Evolutionary conservation across 1,140 invertebrate species (phyloP), one percentile per base, ranked within the genome.

Genomic region (Papilio xuthus): DNA sequence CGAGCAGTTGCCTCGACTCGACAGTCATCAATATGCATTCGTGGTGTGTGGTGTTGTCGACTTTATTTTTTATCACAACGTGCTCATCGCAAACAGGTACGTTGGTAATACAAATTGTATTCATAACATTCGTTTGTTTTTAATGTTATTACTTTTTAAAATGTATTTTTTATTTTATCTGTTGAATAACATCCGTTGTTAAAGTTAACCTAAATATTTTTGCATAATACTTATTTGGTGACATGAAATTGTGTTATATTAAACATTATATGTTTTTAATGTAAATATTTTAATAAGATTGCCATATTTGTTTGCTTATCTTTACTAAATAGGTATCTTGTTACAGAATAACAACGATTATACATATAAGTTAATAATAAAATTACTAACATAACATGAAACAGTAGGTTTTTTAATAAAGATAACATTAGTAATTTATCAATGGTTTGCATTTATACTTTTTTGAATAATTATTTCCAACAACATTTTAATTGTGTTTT

Each of bases 11-110:
- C 18, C 12, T 32, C 28, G 13, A 13, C 13, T 26, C 23, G 56
- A 37, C 67, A 75, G 60, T 75, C 71, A 60, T 20, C 41, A 56
- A 28, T 20, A 79, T 69, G 74, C 32, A 28, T 50, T 42, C 56
- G 78, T 23, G 53, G 47, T 23, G 47, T 60, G n/a, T 44, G 41
- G 10, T 73, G 69, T 72, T 79, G 3, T 10, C 26, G 12, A 23
- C 42, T 44, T 44, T 73, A 44, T 72, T n/a, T 78, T 72, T 28
- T 37, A 18, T 56, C 8, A 44, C 37, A 60, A 50, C 69, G 44
- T 78, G 77, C 23, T 72, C 77, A 4, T 47, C 72, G 15, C 77
- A 41, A 72, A 71, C 77, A 72, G 77, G 77, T 78, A 28, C 41
- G 69, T 78, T 79, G 26, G 67, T 28, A 63, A 79, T 18, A 41